Evolutionary conservation across 2,888 invertebrate species (phyloP).

Genomic region (Drosophila phalerata): DNA sequence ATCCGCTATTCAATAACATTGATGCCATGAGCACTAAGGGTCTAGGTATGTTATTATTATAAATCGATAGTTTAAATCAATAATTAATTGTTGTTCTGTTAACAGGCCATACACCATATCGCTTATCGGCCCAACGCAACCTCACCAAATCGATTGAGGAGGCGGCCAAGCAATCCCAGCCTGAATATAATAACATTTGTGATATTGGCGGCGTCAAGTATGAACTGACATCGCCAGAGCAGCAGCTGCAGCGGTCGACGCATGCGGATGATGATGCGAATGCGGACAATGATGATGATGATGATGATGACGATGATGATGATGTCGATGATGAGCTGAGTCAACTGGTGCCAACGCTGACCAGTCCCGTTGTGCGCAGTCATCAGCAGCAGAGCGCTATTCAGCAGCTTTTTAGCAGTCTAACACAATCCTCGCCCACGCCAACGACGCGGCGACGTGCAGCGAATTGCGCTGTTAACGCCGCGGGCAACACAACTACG

Average conservation of each 20-base stretch:
- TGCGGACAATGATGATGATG: constrained; percentile 26
- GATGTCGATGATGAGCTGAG: constrained; percentile 69
- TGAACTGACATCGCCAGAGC: constrained; percentile 64
- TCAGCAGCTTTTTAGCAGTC: constrained; percentile 74
- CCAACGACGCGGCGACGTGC: constrained; percentile 58
- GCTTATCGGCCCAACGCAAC: constrained; percentile 85
- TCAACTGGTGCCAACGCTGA: constrained; percentile 72
- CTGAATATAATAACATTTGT: constrained; percentile 78
- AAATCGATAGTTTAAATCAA: neutral
- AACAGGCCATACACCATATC: constrained; percentile 74
- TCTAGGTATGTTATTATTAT: constrained; percentile 82
- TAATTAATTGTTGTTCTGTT: neutral
- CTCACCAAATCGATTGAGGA: constrained; percentile 85
- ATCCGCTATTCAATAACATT: constrained; percentile 89
- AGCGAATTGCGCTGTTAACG: constrained; percentile 45
- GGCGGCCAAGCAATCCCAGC: constrained; percentile 80
- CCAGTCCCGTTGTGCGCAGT: constrained; percentile 65
- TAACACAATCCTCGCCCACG: constrained; percentile 66
- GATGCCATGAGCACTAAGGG: constrained; percentile 86
- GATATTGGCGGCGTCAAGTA: constrained; percentile 70
- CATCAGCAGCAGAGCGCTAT: constrained; percentile 47
- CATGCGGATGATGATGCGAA: constrained; percentile 27
- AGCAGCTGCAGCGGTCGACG: constrained; percentile 39
- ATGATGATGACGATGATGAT: constrained; percentile 49
- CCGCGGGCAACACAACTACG: constrained; percentile 62